Evolutionary conservation across 2,113 vertebrate species (phyloP), one percentile per base, ranked within the genome.

Genomic region (Carettochelys insculpta): DNA sequence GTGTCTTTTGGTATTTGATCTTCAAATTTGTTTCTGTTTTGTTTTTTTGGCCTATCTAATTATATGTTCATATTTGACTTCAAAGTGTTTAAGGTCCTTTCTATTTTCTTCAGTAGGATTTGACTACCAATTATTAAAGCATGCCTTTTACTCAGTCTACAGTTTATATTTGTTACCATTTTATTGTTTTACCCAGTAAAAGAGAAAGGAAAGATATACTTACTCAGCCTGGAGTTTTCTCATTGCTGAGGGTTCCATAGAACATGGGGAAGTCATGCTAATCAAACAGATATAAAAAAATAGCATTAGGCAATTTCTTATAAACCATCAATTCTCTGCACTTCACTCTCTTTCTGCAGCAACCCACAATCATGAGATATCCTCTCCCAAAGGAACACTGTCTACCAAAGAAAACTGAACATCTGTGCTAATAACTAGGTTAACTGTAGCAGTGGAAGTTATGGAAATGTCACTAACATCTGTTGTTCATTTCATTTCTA

Each of bases 221-320:
- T 98, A 99, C 99, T 98, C 98, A 90, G 97, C 95, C 85, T 97
- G 87, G 4, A 96, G 43, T 86, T 89, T 97, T 83, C 82, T 98
- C 95, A 97, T 96, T 52, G 80, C 51, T 48, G 98, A 96, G 81
- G 96, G 97, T 38, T 85, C 80, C 82, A 51, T 50, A 56, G 92
- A 53, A 92, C 73, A 93, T 11, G 17, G 7, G 1, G 81, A 81
- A 8, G 85, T 16, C 50, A 92, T 80, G n/a, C 97, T 98, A 93
- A 82, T 25, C 4, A 90, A 94, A 38, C 14, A 87, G 43, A 92
- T 13, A 14, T 43, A 61, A 85, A 94, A 80, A 90, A 87, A 79
- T 34, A 86, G 25, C 48, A 75, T 31, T 82, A 68, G 87, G 52
- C 61, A 91, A 76, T 17, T 34, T 76, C 80, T 3, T 50, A 58